Evolutionary conservation across 2,797 vertebrate genomes (phyloP).

Genomic region (Sebastolobus alascanus): DNA sequence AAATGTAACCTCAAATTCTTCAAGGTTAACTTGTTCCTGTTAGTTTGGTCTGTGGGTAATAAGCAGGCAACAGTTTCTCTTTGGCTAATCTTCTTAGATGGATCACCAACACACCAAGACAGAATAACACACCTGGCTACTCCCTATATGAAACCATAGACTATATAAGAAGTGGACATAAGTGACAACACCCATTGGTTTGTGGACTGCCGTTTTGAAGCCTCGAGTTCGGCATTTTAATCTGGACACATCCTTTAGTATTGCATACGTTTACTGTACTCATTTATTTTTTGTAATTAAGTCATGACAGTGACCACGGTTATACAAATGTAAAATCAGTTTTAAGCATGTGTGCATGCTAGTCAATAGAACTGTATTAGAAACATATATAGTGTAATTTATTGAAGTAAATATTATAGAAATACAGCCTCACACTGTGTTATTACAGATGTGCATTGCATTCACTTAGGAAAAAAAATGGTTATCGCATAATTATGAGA

Average conservation of each 20-base stretch:
- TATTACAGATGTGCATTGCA: background rate
- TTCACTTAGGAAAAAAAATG: background rate
- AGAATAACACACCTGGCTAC: background rate
- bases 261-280: background rate
- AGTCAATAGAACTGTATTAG: background rate
- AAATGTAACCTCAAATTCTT: conserved; percentile 3
- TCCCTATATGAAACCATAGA: too few species aligned
- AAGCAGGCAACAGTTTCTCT: background rate
- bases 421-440: background rate
- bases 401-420: background rate
- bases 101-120: background rate
- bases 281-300: background rate
- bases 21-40: conserved; percentile 14
- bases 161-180: too few species aligned
- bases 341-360: background rate
- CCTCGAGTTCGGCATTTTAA: too few species aligned
- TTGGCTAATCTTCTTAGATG: background rate
- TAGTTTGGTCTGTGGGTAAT: background rate
- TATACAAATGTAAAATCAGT: background rate
- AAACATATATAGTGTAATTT: background rate
- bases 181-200: too few species aligned
- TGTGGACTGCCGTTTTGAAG: too few species aligned
- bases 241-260: background rate
- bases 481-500: conserved; percentile 1
- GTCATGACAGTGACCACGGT: background rate